A percentile compares a stretch with the other conserved stretches of the same genome.
Conservation (phyloP, 2,113 vertebrate species). For the Mugil cephalus region DNA sequence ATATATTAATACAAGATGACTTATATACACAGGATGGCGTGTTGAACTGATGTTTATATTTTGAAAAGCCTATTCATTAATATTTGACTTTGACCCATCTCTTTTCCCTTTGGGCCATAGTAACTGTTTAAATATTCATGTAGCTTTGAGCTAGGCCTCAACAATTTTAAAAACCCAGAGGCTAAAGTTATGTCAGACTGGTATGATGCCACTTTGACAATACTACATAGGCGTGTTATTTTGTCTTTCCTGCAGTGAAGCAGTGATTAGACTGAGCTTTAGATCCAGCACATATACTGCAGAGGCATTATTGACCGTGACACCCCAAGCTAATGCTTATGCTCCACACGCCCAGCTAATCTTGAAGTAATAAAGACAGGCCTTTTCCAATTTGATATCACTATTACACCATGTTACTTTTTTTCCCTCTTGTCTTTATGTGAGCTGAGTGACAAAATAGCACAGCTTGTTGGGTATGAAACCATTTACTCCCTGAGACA, state of each 20-base stretch:
- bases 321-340: conserved; percentile 46
- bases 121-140: conserved; percentile 62
- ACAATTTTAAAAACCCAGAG: conserved; percentile 39
- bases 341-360: conserved; percentile 53
- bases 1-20: conserved; percentile 1
- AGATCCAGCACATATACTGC: conserved; percentile 25
- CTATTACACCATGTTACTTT: conserved; percentile 58
- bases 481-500: conserved; percentile 45
- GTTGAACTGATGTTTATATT: conserved; percentile 41
- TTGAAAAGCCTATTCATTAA: conserved; percentile 52
- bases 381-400: conserved; percentile 68
- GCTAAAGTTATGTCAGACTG: conserved; percentile 36
- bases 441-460: conserved; percentile 48
- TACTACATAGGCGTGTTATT: background rate
- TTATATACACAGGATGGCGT: background rate
- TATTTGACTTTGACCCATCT: conserved; percentile 47
- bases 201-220: conserved; percentile 7
- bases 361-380: conserved; percentile 64
- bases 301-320: conserved; percentile 34
- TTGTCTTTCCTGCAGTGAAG: conserved; percentile 2
- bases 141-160: conserved; percentile 48
- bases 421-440: conserved; percentile 20
- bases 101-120: conserved; percentile 23
- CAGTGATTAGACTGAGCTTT: conserved; percentile 21
- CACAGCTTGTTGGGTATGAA: conserved; percentile 25